Conservation (phyloP, 2,113 vertebrate genomes). For the Condylura cristata region DNA sequence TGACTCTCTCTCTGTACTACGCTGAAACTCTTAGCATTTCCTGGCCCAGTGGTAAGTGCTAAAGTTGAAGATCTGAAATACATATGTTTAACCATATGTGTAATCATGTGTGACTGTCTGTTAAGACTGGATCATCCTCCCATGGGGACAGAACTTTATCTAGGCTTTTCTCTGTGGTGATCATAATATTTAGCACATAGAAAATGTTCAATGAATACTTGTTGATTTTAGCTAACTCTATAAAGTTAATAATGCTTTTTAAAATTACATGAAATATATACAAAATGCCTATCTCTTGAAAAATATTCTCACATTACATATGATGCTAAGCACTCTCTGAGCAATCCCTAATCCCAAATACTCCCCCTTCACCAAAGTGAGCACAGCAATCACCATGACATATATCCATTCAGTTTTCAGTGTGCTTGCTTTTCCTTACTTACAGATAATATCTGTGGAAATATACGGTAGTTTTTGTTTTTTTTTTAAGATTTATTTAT, state of each 20-base stretch:
- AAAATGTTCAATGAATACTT: conserved; percentile 6
- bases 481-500: too few species aligned
- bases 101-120: background rate
- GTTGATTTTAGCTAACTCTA: conserved; percentile 48
- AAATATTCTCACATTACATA: conserved; percentile 32
- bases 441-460: background rate
- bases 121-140: background rate
- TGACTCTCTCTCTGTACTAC: background rate
- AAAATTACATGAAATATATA: conserved; percentile 46
- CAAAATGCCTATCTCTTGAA: conserved; percentile 29
- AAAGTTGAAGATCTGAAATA: background rate
- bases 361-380: background rate
- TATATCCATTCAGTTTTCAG: background rate
- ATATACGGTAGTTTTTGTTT: background rate
- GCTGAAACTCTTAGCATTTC: background rate
- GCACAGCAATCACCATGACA: background rate
- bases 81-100: background rate
- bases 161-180: background rate
- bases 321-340: background rate
- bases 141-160: background rate
- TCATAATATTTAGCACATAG: background rate
- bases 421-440: background rate
- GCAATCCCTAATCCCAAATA: background rate
- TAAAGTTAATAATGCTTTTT: conserved; percentile 48
- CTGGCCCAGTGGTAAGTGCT: background rate